These are phyloP conservation scores for Acipenser ruthenus DNA, from an alignment of 2,797 vertebrate genomes.

Conservation along the genomic window DNA sequence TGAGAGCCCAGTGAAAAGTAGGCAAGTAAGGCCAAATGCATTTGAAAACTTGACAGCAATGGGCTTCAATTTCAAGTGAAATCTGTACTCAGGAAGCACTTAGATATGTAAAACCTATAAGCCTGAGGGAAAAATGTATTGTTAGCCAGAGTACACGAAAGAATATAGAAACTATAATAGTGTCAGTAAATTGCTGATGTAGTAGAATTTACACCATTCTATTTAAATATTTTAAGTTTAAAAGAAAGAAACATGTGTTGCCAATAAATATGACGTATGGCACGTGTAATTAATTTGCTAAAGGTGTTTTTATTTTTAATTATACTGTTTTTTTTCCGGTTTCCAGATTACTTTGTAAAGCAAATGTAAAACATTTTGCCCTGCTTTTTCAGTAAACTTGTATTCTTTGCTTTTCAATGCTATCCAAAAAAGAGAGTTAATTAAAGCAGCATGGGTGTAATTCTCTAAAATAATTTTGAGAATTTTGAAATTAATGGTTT, in stretches of 20 bases:
- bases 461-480: no score
- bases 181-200: background rate
- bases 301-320: background rate
- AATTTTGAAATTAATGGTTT: no score
- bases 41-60: no score
- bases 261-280: background rate
- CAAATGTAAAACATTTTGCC: no score
- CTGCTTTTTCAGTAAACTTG: no score
- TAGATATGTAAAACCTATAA: background rate
- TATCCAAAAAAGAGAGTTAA: no score
- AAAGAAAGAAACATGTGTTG: background rate
- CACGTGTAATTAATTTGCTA: background rate
- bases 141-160: background rate
- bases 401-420: no score
- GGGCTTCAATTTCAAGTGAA: background rate
- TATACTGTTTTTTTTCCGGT: background rate
- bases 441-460: no score
- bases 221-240: background rate
- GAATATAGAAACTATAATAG: background rate
- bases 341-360: no score
- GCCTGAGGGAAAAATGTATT: background rate
- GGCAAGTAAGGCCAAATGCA: no score
- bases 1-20: no score
- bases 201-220: background rate
- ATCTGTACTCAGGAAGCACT: background rate